Evolutionary conservation across 1,140 invertebrate species (phyloP), one percentile per base, ranked within the genome.

Genomic region (Euschistus heros): DNA sequence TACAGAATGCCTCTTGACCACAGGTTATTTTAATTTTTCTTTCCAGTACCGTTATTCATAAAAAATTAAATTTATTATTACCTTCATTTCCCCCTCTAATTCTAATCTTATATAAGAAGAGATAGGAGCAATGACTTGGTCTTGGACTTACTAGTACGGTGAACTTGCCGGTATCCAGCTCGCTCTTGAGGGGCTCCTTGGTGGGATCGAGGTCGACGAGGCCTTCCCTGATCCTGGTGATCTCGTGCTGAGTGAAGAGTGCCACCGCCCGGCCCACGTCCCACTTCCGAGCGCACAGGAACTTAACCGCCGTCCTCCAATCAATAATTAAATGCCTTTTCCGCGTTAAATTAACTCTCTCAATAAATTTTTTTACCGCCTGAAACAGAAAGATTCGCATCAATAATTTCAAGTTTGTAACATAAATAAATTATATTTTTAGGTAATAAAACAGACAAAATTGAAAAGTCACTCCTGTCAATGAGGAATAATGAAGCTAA

Each of bases 91-190:
- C n/a, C n/a, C n/a, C n/a, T n/a, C n/a, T n/a, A n/a, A n/a, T n/a
- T n/a, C n/a, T n/a, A n/a, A n/a, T n/a, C n/a, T n/a, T n/a, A n/a
- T n/a, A n/a, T n/a, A n/a, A n/a, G n/a, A n/a, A n/a, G 42, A 10
- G 42, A 7, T 17, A 17, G 42, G 17, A 44, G 7, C 7, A 17
- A 44, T 44, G 42, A 44, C 2, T 17, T 13, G 14, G 4, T 47
- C 15, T 3, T 8, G 14, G 2, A 57, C 54, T 84, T 79, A 97
- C 94, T 84, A 98, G 79, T 75, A 97, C 87, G 62, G 94, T 97
- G 77, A 98, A 97, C 82, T 98, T 98, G 74, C 91, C 92, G 65
- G 92, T 95, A 70, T 84, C 81, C 62, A 98, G 77, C 79, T 98
- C 95, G 20, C 83, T 84, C 69, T 86, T 84, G 17, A 98, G 79